phyloP scores from a whole-genome alignment of 2,888 invertebrate species.

The Nephrocerus scutellatus region DNA sequence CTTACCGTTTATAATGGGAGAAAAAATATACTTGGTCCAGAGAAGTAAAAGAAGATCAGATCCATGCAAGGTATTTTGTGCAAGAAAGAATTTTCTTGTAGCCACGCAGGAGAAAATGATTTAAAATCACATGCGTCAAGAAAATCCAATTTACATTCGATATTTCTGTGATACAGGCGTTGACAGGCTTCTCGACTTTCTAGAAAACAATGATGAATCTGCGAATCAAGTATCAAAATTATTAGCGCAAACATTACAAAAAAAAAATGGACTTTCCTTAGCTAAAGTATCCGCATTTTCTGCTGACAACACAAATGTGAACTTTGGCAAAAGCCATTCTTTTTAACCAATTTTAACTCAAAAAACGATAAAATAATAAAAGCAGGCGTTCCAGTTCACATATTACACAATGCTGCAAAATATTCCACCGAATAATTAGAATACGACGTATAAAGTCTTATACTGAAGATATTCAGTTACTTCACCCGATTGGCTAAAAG shows the following conservation, averaged over 20 bases:
- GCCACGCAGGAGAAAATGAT: constrained; percentile 9
- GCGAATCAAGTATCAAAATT: constrained; percentile 4
- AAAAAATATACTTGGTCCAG: constrained; percentile 3
- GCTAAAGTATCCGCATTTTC: too few relatives aligned
- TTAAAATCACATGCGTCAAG: constrained; percentile 8
- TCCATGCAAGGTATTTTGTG: constrained; percentile 3
- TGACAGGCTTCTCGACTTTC: constrained; percentile 6
- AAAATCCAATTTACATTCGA: constrained; percentile 9
- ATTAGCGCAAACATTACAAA: constrained; percentile 3
- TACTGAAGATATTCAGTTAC: constrained; percentile 6
- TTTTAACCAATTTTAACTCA: constrained; percentile 7
- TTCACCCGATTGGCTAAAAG: constrained; percentile 10
- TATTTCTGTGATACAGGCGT: constrained; percentile 5
- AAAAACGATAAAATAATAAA: constrained; percentile 9
- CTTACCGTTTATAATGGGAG: constrained; percentile 5
- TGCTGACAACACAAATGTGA: too few relatives aligned
- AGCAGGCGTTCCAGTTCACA: neutral
- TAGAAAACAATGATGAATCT: constrained; percentile 9
- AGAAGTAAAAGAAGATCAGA: constrained; percentile 2
- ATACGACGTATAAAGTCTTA: constrained; percentile 10
- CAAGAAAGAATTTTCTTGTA: constrained; percentile 9
- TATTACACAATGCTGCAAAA: constrained; percentile 11
- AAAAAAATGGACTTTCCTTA: constrained; percentile 8
- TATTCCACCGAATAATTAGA: constrained; percentile 7
- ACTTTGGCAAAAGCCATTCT: constrained; percentile 7